phyloP scores from a whole-genome alignment of 1,140 invertebrate species.

The Musca vetustissima region DNA sequence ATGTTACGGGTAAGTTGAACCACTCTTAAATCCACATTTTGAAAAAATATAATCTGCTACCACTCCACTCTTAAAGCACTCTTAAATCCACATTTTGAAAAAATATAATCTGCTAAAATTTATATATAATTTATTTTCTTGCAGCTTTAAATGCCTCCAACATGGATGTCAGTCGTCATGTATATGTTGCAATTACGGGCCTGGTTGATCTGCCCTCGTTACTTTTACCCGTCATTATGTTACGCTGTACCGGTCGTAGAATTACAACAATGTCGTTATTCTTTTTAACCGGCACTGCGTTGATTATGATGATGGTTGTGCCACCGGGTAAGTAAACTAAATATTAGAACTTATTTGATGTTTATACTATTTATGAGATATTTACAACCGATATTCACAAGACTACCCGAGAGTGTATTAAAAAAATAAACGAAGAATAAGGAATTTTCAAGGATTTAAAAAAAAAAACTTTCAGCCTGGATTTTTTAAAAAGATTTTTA shows the following conservation, averaged over 20 bases:
- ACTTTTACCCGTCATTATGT: slow-evolving; percentile 57
- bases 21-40: neutral
- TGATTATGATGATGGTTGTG: slow-evolving; percentile 56
- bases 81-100: no score
- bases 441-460: no score
- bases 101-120: no score
- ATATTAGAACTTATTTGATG: no score
- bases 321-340: slow-evolving; percentile 43
- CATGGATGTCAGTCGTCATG: slow-evolving; percentile 56
- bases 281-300: slow-evolving; percentile 53
- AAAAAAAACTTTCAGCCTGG: no score
- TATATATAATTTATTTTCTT: no score
- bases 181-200: slow-evolving; percentile 58
- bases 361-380: no score
- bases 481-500: no score
- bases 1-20: slow-evolving; percentile 49
- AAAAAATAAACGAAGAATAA: no score
- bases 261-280: slow-evolving; percentile 55
- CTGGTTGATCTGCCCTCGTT: slow-evolving; percentile 60
- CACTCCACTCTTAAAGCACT: no score
- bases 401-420: no score
- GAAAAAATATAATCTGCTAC: neutral
- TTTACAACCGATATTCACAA: no score
- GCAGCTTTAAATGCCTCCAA: slow-evolving; percentile 59
- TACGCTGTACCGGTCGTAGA: slow-evolving; percentile 56